Evolutionary conservation across 2,888 invertebrate species (phyloP).

Genomic region (Rhabditoides inermis): DNA sequence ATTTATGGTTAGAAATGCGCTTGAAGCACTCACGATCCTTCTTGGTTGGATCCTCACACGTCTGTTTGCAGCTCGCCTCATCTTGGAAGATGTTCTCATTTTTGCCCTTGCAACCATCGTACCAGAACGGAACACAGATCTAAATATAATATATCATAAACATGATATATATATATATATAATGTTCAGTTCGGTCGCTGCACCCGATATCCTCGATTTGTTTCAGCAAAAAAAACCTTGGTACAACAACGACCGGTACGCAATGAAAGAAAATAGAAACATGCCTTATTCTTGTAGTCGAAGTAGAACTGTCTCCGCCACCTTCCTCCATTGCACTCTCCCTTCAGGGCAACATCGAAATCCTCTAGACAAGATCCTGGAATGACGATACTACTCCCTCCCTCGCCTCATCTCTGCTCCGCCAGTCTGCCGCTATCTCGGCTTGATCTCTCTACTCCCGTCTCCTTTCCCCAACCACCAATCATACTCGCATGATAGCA

Average conservation of each 20-base stretch:
- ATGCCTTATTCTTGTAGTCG: constrained; percentile 30
- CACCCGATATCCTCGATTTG: too few relatives aligned
- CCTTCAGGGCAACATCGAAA: constrained; percentile 46
- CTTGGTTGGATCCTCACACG: constrained; percentile 41
- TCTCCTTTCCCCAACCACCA: too few relatives aligned
- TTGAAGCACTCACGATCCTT: constrained; percentile 33
- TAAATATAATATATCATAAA: too few relatives aligned
- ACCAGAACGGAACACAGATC: constrained; percentile 48
- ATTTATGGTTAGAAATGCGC: not conserved
- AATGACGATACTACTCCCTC: too few relatives aligned
- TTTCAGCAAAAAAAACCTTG: too few relatives aligned
- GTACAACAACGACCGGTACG: too few relatives aligned
- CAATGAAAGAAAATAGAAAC: not conserved
- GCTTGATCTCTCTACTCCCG: too few relatives aligned
- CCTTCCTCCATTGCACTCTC: constrained; percentile 47
- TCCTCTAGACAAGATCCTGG: constrained; percentile 41
- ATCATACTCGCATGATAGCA: too few relatives aligned
- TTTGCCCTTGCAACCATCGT: constrained; percentile 42
- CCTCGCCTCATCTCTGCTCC: too few relatives aligned
- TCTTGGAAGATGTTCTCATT: constrained; percentile 46
- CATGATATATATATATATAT: too few relatives aligned
- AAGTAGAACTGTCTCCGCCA: constrained; percentile 49
- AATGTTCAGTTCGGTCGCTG: too few relatives aligned
- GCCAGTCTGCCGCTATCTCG: too few relatives aligned
- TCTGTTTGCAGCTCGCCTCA: constrained; percentile 31